phyloP scores from a whole-genome alignment of 2,797 vertebrate genomes.

The Carduelis carduelis region DNA sequence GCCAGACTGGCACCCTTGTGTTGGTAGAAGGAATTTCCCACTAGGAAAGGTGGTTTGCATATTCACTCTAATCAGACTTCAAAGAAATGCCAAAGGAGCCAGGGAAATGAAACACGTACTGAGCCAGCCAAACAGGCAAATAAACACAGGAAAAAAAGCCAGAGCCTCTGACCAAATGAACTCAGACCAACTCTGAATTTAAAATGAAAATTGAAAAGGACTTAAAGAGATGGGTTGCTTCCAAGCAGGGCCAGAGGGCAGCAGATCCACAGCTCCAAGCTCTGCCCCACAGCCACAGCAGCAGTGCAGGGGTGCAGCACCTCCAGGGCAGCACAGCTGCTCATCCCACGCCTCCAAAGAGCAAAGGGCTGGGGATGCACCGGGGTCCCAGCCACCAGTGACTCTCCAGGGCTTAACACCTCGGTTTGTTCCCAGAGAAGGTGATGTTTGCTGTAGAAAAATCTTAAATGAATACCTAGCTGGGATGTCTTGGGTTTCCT shows the following conservation, averaged over 20 bases:
- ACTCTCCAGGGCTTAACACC: background rate
- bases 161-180: background rate
- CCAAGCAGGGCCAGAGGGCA: background rate
- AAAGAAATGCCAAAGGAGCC: constrained; percentile 30
- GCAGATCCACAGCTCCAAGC: background rate
- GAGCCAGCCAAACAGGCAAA: background rate
- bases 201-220: background rate
- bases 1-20: background rate
- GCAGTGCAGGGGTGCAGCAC: rapidly evolving
- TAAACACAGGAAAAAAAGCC: background rate
- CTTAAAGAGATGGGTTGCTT: background rate
- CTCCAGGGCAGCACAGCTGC: background rate
- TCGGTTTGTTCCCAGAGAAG: background rate
- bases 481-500: background rate
- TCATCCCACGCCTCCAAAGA: background rate
- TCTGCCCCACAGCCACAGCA: background rate
- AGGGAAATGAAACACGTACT: constrained; percentile 19
- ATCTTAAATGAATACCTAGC: background rate
- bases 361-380: background rate
- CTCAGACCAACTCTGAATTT: background rate
- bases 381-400: background rate
- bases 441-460: background rate
- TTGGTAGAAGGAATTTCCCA: constrained; percentile 13
- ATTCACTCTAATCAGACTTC: constrained; percentile 43
- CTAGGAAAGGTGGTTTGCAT: background rate